Conservation (phyloP, 2,888 invertebrate species). For the Epistrophe eligans region DNA sequence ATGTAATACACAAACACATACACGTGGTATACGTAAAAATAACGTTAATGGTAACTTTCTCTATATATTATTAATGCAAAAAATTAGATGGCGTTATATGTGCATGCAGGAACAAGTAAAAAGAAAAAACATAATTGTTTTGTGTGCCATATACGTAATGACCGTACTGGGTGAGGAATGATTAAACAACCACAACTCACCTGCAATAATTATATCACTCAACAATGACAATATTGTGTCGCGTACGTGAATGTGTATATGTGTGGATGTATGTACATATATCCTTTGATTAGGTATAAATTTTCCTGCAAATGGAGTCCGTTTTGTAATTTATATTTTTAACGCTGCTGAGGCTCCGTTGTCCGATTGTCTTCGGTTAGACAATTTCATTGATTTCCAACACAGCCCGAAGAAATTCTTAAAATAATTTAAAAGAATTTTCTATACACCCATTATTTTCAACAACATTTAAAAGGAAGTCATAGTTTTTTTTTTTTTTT, state of each 20-base stretch:
- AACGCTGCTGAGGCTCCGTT: constrained; percentile 18
- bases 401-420: constrained; percentile 7
- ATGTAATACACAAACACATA: constrained; percentile 1
- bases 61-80: constrained; percentile 65
- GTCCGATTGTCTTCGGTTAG: constrained; percentile 43
- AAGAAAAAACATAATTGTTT: constrained; percentile 11
- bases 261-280: not conserved
- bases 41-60: constrained; percentile 30
- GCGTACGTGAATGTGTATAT: not conserved
- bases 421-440: constrained; percentile 36
- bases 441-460: constrained; percentile 5
- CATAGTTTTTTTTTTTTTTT: not conserved
- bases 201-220: constrained; percentile 69
- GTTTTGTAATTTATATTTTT: constrained; percentile 59
- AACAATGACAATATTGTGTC: constrained; percentile 18
- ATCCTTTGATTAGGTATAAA: constrained; percentile 42
- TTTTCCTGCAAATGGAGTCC: constrained; percentile 71
- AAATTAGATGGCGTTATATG: constrained; percentile 41
- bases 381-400: constrained; percentile 45
- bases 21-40: not conserved
- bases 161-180: constrained; percentile 61
- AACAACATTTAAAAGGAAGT: not conserved
- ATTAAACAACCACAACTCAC: constrained; percentile 67
- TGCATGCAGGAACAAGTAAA: not conserved
- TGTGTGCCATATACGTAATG: constrained; percentile 53